Evolutionary conservation across 1,140 invertebrate genomes (phyloP).

Genomic region (Vollenhovia emeryi): DNA sequence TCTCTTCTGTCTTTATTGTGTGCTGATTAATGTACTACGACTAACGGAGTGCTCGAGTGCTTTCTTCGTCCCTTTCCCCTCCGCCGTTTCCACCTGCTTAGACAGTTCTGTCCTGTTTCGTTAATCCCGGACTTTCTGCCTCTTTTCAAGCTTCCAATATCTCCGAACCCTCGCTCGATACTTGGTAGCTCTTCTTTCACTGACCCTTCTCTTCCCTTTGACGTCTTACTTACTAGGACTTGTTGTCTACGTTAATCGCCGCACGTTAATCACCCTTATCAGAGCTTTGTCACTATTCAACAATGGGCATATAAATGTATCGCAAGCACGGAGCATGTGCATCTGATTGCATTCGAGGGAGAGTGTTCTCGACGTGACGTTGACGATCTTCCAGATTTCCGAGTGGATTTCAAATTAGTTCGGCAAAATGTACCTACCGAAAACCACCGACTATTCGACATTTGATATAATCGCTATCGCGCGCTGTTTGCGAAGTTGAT

Average conservation of each 20-base stretch:
- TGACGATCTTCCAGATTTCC: background rate
- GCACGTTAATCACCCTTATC: slow-evolving; percentile 69
- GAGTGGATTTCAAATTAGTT: background rate
- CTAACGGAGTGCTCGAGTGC: slow-evolving; percentile 77
- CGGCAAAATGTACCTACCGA: background rate
- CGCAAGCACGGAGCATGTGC: slow-evolving; percentile 69
- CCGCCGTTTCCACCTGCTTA: slow-evolving; percentile 29
- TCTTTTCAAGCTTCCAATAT: background rate
- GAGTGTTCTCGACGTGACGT: slow-evolving; percentile 47
- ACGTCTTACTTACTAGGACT: background rate
- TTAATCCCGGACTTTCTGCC: background rate
- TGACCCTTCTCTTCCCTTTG: background rate
- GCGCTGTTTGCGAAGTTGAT: background rate
- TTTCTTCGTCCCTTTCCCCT: slow-evolving; percentile 52
- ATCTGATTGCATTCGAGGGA: slow-evolving; percentile 31
- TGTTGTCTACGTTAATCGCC: slow-evolving; percentile 44
- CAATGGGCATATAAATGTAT: slow-evolving; percentile 22
- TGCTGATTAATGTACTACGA: slow-evolving; percentile 63
- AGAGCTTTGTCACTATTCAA: slow-evolving; percentile 38
- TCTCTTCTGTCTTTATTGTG: slow-evolving; percentile 67
- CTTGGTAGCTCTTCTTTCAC: background rate
- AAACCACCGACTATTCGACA: background rate
- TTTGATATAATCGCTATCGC: background rate
- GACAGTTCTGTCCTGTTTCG: background rate
- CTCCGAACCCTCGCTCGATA: slow-evolving; percentile 11